Conservation (phyloP, 2,888 invertebrate species). For the Drosophila nr. perissopoda region DNA sequence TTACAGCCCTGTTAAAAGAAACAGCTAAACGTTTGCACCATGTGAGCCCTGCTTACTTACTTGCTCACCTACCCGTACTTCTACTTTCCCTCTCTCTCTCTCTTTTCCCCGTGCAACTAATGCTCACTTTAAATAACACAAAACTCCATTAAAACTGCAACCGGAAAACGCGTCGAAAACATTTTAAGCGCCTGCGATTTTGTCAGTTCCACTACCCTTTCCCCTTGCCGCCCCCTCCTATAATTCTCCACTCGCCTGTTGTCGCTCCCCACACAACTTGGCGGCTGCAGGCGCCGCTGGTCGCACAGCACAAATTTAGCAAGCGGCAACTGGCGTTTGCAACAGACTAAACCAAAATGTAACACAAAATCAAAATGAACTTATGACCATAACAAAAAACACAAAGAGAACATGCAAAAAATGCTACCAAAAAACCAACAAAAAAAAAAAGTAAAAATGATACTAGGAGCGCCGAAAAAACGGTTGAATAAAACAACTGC, state of each 20-base stretch:
- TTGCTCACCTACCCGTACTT: background rate
- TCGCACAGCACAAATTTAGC: conserved; percentile 46
- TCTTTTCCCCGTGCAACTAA: conserved; percentile 53
- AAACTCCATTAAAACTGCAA: conserved; percentile 77
- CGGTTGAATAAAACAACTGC: conserved; percentile 43
- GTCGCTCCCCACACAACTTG: conserved; percentile 39
- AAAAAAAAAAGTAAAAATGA: conserved; percentile 8
- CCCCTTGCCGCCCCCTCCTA: background rate
- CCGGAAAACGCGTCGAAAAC: conserved; percentile 71
- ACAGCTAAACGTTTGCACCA: conserved; percentile 28
- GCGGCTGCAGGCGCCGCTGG: conserved; percentile 45
- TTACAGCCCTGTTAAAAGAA: conserved; percentile 38
- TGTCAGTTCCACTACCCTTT: conserved; percentile 3
- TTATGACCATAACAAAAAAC: conserved; percentile 72
- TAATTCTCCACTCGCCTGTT: background rate
- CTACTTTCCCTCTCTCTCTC: background rate
- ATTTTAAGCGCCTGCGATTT: conserved; percentile 75
- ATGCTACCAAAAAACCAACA: conserved; percentile 2
- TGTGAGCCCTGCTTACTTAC: conserved; percentile 31
- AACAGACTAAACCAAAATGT: conserved; percentile 74
- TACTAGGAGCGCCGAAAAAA: conserved; percentile 14
- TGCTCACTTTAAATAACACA: conserved; percentile 76
- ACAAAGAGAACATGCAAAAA: conserved; percentile 36
- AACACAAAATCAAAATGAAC: conserved; percentile 79
- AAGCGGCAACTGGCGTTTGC: conserved; percentile 58